phyloP scores from a whole-genome alignment of 2,113 vertebrate genomes.

The Morone saxatilis region DNA sequence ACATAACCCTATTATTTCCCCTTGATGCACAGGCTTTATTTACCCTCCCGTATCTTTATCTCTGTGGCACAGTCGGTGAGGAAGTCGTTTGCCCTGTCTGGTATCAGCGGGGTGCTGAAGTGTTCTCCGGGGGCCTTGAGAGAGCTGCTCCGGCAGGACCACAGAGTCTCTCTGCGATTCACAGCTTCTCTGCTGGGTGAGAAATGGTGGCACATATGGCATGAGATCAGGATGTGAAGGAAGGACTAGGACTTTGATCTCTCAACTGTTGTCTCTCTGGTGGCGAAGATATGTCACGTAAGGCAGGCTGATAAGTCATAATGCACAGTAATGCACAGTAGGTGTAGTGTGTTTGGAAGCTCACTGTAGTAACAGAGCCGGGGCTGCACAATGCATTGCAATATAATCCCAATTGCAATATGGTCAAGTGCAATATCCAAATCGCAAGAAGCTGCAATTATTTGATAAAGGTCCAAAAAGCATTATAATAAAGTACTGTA shows the following conservation, averaged over 20 bases:
- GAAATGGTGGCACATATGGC: slow-evolving; percentile 49
- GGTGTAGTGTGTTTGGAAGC: not conserved
- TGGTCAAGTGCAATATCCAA: no score
- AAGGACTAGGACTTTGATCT: not conserved
- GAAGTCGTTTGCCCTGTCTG: slow-evolving; percentile 87
- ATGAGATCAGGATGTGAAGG: not conserved
- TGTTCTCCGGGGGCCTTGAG: slow-evolving; percentile 79
- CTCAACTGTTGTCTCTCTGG: not conserved
- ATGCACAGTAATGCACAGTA: not conserved
- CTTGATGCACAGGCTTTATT: slow-evolving; percentile 4
- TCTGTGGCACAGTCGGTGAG: slow-evolving; percentile 86
- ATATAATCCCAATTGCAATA: no score
- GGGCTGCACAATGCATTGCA: no score
- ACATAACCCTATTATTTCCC: not conserved
- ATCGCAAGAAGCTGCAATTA: no score
- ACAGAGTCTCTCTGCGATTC: slow-evolving; percentile 85
- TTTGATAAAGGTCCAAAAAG: no score
- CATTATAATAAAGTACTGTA: no score
- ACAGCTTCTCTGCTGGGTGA: slow-evolving; percentile 89
- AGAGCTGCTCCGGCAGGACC: slow-evolving; percentile 86
- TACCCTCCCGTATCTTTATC: not conserved
- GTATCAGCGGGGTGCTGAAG: slow-evolving; percentile 83
- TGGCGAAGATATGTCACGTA: not conserved
- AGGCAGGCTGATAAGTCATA: not conserved
- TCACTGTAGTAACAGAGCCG: no score